A percentile compares a stretch with the other conserved stretches of the same genome.
phyloP scores from a whole-genome alignment of 1,140 invertebrate genomes.

The Panagrolaimus sp. region DNA sequence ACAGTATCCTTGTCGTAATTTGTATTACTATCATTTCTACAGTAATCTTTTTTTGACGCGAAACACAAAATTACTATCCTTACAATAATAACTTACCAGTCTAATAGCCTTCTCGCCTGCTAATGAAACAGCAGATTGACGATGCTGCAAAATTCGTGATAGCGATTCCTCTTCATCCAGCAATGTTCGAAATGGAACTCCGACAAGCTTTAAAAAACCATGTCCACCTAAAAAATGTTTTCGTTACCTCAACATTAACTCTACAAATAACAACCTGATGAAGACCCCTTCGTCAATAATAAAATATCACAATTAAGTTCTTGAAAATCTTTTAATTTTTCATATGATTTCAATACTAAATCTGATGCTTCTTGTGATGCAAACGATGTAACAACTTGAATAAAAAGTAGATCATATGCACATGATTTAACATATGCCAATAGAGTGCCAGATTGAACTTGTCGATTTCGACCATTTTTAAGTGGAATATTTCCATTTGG shows the following conservation, averaged over 20 bases:
- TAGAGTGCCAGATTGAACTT: slow-evolving; percentile 33
- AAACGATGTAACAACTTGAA: slow-evolving; percentile 40
- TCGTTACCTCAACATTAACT: too few species aligned
- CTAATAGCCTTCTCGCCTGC: slow-evolving; percentile 34
- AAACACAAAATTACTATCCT: too few species aligned
- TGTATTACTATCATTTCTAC: too few species aligned
- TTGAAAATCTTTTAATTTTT: slow-evolving; percentile 34
- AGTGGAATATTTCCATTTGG: neutral
- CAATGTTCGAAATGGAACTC: slow-evolving; percentile 36
- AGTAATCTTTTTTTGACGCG: too few species aligned
- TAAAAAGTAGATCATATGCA: slow-evolving; percentile 36
- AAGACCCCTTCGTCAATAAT: slow-evolving; percentile 31
- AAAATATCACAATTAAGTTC: slow-evolving; percentile 40
- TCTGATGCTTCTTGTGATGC: slow-evolving; percentile 32
- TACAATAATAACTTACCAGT: slow-evolving; percentile 26
- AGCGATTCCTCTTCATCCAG: slow-evolving; percentile 43
- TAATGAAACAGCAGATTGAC: slow-evolving; percentile 38
- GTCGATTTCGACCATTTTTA: slow-evolving; percentile 22
- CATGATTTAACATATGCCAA: slow-evolving; percentile 39
- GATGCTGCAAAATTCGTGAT: slow-evolving; percentile 35
- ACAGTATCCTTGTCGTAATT: too few species aligned
- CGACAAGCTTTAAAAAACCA: slow-evolving; percentile 45
- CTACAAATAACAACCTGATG: slow-evolving; percentile 21
- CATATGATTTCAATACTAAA: slow-evolving; percentile 44
- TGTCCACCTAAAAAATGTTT: slow-evolving; percentile 41